phyloP scores from a whole-genome alignment of 2,888 invertebrate species.

The Cephus pulcher region DNA sequence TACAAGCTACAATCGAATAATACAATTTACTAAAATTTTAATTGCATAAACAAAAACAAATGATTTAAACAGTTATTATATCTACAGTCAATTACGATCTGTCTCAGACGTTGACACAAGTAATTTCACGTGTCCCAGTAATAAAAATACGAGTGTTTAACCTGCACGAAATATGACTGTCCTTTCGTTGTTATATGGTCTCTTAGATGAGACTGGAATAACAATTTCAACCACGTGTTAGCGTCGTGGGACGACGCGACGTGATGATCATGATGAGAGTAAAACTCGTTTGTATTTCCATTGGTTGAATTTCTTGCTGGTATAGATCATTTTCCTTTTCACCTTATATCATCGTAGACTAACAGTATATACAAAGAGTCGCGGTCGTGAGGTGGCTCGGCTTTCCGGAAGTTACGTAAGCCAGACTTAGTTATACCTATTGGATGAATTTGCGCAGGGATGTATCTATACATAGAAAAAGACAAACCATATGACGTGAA shows the following conservation, averaged over 20 bases:
- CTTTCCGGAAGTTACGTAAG: background rate
- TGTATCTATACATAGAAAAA: background rate
- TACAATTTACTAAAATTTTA: background rate
- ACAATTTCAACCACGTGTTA: background rate
- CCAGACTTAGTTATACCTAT: background rate
- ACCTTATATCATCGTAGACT: background rate
- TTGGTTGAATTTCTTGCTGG: background rate
- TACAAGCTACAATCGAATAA: background rate
- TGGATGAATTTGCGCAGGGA: background rate
- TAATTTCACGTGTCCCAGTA: background rate
- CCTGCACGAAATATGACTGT: background rate
- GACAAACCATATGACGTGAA: background rate
- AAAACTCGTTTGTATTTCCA: background rate
- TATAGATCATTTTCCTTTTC: background rate
- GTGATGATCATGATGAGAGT: background rate
- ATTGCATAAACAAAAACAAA: background rate
- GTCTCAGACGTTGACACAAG: background rate
- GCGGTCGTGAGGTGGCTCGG: background rate
- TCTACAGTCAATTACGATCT: background rate
- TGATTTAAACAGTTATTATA: too few species aligned
- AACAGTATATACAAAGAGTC: background rate
- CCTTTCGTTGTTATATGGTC: background rate
- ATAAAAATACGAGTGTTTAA: background rate
- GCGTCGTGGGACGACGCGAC: background rate
- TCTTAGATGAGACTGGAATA: background rate